phyloP scores from a whole-genome alignment of 2,888 invertebrate genomes.

The Loripinus fragilis region DNA sequence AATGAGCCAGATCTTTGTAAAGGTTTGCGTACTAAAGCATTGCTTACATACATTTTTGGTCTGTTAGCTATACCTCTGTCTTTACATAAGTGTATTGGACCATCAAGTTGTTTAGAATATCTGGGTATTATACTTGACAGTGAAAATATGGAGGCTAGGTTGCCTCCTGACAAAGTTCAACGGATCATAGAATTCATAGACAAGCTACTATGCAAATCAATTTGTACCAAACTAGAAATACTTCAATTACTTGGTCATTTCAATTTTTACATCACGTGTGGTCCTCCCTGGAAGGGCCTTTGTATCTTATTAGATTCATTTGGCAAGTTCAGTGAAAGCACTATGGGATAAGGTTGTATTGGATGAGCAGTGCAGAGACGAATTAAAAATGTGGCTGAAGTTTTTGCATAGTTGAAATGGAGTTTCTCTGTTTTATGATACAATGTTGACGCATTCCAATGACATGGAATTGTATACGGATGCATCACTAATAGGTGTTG shows the following conservation, averaged over 20 bases:
- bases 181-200: slow-evolving; percentile 25
- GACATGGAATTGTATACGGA: background rate
- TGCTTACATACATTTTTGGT: slow-evolving; percentile 37
- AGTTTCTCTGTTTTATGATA: background rate
- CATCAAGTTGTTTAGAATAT: too few relatives aligned
- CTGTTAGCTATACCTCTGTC: slow-evolving; percentile 45
- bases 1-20: slow-evolving; percentile 8
- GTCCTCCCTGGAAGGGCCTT: slow-evolving; percentile 36
- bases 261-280: slow-evolving; percentile 12
- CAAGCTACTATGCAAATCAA: background rate
- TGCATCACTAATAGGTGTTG: slow-evolving; percentile 1
- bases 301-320: slow-evolving; percentile 27
- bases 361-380: background rate
- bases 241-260: slow-evolving; percentile 39
- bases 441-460: background rate
- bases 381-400: slow-evolving; percentile 29
- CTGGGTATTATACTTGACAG: too few relatives aligned
- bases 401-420: slow-evolving; percentile 16
- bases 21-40: slow-evolving; percentile 48
- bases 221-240: background rate
- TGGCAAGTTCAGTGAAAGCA: slow-evolving; percentile 30
- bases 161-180: too few relatives aligned
- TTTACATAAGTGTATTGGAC: slow-evolving; percentile 45
- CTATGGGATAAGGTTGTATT: background rate
- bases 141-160: too few relatives aligned